Conservation (phyloP, 2,888 invertebrate genomes). For the Alloscopus bannaensis region DNA sequence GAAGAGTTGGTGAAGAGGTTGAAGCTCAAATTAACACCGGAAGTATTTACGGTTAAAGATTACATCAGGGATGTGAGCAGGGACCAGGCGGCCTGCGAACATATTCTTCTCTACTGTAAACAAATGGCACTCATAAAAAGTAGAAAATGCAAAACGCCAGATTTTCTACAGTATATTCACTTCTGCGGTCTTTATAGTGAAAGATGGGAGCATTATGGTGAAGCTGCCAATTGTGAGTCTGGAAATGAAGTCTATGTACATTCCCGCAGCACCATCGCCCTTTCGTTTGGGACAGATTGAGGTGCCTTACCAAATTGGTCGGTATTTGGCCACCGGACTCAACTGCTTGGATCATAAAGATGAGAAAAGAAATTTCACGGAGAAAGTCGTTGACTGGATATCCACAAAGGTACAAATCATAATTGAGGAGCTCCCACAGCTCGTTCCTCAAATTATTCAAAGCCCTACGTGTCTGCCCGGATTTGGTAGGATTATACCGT, state of each 20-base stretch:
- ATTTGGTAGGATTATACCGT: constrained; percentile 52
- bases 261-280: constrained; percentile 29
- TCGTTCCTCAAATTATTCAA: constrained; percentile 48
- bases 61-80: constrained; percentile 12
- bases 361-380: constrained; percentile 47
- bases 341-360: constrained; percentile 39
- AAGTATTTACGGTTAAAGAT: neutral
- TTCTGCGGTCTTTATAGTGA: constrained; percentile 30
- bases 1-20: constrained; percentile 21
- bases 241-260: constrained; percentile 29
- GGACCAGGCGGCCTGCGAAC: constrained; percentile 31
- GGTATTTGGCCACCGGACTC: constrained; percentile 48
- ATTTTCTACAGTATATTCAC: too few species aligned
- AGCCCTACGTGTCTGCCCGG: constrained; percentile 45
- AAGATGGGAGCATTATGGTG: constrained; percentile 57
- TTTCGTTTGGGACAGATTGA: constrained; percentile 27
- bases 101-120: constrained; percentile 32
- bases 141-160: neutral
- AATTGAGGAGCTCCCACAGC: constrained; percentile 26
- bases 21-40: neutral
- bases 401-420: constrained; percentile 39
- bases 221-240: constrained; percentile 43
- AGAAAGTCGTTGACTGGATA: constrained; percentile 54
- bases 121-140: neutral
- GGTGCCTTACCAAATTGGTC: constrained; percentile 44